These are phyloP conservation scores for Neria commutata DNA, from an alignment of 2,888 invertebrate genomes.

Conservation along the genomic window DNA sequence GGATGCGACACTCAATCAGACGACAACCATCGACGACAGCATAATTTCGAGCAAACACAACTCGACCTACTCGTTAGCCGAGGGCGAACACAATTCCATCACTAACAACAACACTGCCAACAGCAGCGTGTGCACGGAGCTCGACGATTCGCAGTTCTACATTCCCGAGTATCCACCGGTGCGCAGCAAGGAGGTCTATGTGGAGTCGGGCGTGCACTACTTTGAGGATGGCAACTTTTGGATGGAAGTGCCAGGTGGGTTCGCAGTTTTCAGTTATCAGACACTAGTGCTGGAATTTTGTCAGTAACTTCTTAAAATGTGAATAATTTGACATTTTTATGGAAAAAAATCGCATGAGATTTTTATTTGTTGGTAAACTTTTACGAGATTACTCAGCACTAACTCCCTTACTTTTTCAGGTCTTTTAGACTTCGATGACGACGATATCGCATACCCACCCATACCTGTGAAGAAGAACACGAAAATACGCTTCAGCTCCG, in stretches of 20 bases:
- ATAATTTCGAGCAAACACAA: slow-evolving; percentile 61
- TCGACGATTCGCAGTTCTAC: slow-evolving; percentile 61
- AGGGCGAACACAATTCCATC: slow-evolving; percentile 57
- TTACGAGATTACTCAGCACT: too few species aligned
- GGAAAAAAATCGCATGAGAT: too few species aligned
- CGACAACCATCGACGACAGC: slow-evolving; percentile 62
- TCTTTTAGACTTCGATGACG: slow-evolving; percentile 75
- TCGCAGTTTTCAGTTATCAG: too few species aligned
- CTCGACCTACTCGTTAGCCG: slow-evolving; percentile 61
- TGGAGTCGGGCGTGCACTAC: slow-evolving; percentile 87
- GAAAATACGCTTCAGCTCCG: slow-evolving; percentile 78
- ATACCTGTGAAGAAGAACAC: slow-evolving; percentile 77
- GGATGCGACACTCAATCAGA: slow-evolving; percentile 55
- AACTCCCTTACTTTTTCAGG: slow-evolving; percentile 62
- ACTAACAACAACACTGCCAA: slow-evolving; percentile 47
- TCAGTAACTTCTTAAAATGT: not conserved
- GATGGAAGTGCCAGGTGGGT: slow-evolving; percentile 77
- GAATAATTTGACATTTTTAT: too few species aligned
- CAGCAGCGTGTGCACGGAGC: slow-evolving; percentile 43
- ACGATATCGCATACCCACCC: slow-evolving; percentile 73
- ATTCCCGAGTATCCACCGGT: slow-evolving; percentile 69
- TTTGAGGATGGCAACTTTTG: slow-evolving; percentile 93
- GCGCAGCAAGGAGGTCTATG: slow-evolving; percentile 71
- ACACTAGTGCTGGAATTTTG: too few species aligned
- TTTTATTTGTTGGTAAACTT: too few species aligned